Percentiles rank a stretch among this genome's conserved stretches.
Evolutionary conservation across 2,113 vertebrate species (phyloP).

Genomic region (Cryptotis parvus): DNA sequence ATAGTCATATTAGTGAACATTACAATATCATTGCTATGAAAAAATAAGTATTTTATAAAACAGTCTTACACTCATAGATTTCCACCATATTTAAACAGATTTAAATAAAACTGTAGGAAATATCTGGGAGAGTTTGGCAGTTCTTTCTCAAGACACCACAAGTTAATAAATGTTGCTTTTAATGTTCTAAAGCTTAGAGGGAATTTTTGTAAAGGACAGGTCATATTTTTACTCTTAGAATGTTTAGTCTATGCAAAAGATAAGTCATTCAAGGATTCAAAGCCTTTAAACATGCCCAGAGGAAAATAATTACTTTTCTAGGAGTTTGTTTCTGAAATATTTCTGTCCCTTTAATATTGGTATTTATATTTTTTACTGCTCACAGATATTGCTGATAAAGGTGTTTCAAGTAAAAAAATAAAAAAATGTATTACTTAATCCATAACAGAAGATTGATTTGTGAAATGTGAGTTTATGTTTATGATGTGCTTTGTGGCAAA

Average conservation of each 20-base stretch:
- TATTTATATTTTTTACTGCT: constrained; percentile 74
- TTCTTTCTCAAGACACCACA: constrained; percentile 67
- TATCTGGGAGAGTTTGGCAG: constrained; percentile 41
- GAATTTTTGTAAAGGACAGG: constrained; percentile 69
- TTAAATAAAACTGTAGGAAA: constrained; percentile 70
- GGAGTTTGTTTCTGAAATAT: neutral
- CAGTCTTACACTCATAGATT: constrained; percentile 28
- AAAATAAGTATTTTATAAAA: constrained; percentile 64
- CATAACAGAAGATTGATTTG: constrained; percentile 71
- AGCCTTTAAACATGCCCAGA: constrained; percentile 66
- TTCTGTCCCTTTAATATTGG: constrained; percentile 53
- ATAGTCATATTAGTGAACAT: neutral
- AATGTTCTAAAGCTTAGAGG: constrained; percentile 58
- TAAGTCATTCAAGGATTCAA: constrained; percentile 63
- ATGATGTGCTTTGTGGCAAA: constrained; percentile 68
- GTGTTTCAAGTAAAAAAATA: constrained; percentile 48
- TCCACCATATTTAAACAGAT: constrained; percentile 79
- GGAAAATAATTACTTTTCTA: constrained; percentile 52
- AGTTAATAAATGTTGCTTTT: constrained; percentile 69
- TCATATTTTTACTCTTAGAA: constrained; percentile 60
- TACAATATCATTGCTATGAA: constrained; percentile 63
- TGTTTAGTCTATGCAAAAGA: constrained; percentile 64
- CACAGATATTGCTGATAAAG: constrained; percentile 73
- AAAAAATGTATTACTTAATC: constrained; percentile 66
- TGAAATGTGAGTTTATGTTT: constrained; percentile 60